Percentiles rank a stretch among this genome's conserved stretches.
Conservation (phyloP, 2,797 vertebrate genomes). For the Pseudopleuronectes americanus region DNA sequence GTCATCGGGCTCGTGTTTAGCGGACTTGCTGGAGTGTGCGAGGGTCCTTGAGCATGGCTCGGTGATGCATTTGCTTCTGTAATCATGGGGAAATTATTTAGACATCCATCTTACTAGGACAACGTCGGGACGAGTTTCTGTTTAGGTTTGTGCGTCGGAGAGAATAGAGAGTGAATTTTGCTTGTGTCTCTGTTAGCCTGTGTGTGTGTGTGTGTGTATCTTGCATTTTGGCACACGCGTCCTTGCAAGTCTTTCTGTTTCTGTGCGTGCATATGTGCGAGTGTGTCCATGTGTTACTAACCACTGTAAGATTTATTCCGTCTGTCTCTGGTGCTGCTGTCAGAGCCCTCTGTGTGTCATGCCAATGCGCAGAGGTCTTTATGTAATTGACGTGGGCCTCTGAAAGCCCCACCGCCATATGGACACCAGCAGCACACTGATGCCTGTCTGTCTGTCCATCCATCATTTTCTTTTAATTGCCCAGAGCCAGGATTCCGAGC, state of each 20-base stretch:
- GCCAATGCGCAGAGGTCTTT: constrained; percentile 78
- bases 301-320: constrained; percentile 67
- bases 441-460: constrained; percentile 75
- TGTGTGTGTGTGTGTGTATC: constrained; percentile 1
- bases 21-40: constrained; percentile 27
- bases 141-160: constrained; percentile 42
- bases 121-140: constrained; percentile 29
- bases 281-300: constrained; percentile 45
- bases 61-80: constrained; percentile 45
- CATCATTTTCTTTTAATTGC: constrained; percentile 82
- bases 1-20: constrained; percentile 25
- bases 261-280: constrained; percentile 11
- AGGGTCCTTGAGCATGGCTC: constrained; percentile 51
- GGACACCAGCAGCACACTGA: constrained; percentile 70
- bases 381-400: constrained; percentile 81
- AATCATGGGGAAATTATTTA: constrained; percentile 56
- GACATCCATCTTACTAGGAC: constrained; percentile 42
- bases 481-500: constrained; percentile 60
- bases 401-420: constrained; percentile 77
- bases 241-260: constrained; percentile 20
- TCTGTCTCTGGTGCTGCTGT: constrained; percentile 65
- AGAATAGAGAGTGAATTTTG: constrained; percentile 23
- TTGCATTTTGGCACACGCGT: constrained; percentile 30
- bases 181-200: not conserved
- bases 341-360: constrained; percentile 63